A percentile compares a stretch with the other conserved stretches of the same genome.
Evolutionary conservation across 2,113 vertebrate genomes (phyloP).

Genomic region (Asarcornis scutulata): DNA sequence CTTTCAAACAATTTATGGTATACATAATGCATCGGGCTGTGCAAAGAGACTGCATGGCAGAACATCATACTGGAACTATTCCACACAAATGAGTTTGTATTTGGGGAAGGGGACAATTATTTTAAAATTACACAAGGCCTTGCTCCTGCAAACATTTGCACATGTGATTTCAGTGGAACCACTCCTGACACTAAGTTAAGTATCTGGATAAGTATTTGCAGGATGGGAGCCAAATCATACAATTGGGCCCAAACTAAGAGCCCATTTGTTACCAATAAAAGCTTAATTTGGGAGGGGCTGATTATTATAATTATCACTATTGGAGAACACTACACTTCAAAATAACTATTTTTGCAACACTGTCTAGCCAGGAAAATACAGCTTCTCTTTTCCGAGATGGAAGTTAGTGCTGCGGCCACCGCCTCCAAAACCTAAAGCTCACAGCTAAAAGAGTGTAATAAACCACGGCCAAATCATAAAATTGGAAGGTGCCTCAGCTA

Average conservation of each 20-base stretch:
- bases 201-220: slow-evolving; percentile 48
- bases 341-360: not conserved
- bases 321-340: not conserved
- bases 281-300: not conserved
- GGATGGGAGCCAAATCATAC: slow-evolving; percentile 54
- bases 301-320: not conserved
- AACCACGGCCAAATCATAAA: not conserved
- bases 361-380: not conserved
- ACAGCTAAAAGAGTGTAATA: not conserved
- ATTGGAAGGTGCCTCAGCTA: not conserved
- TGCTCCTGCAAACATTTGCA: slow-evolving; percentile 36
- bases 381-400: not conserved
- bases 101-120: not conserved
- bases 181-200: slow-evolving; percentile 38
- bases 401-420: not conserved
- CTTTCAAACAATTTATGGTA: not conserved
- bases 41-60: not conserved
- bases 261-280: slow-evolving; percentile 50
- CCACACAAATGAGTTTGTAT: not conserved
- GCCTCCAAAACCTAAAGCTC: not conserved
- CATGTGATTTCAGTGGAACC: slow-evolving; percentile 19
- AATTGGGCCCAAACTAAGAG: not conserved
- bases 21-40: not conserved
- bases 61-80: not conserved
- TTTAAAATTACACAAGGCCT: slow-evolving; percentile 2